Percentiles rank a stretch among this genome's conserved stretches.
These are phyloP conservation scores for Sorex fumeus DNA, from an alignment of 2,113 vertebrate species.

Conservation along the genomic window DNA sequence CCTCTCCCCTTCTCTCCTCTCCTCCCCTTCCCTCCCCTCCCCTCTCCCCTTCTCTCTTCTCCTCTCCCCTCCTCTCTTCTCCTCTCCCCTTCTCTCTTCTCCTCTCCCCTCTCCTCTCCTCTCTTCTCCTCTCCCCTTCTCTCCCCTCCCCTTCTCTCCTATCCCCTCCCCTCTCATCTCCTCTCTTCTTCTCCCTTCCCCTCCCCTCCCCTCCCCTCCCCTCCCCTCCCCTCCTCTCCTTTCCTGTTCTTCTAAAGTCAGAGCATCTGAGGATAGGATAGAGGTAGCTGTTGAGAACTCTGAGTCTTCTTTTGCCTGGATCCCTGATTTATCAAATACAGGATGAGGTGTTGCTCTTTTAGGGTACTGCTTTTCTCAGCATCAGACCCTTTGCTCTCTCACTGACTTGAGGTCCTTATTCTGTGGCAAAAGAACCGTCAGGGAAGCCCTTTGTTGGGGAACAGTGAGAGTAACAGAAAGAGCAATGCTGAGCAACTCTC, in stretches of 20 bases:
- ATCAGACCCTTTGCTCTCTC: neutral
- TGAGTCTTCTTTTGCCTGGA: slow-evolving; percentile 22
- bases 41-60: no score
- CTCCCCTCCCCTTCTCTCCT: no score
- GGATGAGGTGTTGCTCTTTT: neutral
- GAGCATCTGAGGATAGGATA: neutral
- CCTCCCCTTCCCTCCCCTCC: no score
- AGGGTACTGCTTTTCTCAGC: neutral
- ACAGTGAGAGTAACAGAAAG: neutral
- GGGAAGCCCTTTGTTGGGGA: neutral
- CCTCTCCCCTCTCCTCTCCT: no score
- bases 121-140: no score
- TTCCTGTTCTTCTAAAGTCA: neutral
- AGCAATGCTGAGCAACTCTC: neutral
- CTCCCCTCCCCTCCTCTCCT: no score
- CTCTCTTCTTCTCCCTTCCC: no score
- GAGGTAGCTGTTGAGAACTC: neutral
- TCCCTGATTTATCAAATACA: neutral
- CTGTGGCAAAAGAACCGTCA: neutral
- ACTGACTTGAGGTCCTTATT: neutral
- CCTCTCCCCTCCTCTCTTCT: no score
- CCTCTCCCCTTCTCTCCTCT: no score
- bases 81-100: no score
- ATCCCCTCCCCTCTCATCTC: no score
- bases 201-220: no score